These are phyloP conservation scores for Aplidium turbinatum DNA, from an alignment of 23 tunicate genomes.

Conservation along the genomic window DNA sequence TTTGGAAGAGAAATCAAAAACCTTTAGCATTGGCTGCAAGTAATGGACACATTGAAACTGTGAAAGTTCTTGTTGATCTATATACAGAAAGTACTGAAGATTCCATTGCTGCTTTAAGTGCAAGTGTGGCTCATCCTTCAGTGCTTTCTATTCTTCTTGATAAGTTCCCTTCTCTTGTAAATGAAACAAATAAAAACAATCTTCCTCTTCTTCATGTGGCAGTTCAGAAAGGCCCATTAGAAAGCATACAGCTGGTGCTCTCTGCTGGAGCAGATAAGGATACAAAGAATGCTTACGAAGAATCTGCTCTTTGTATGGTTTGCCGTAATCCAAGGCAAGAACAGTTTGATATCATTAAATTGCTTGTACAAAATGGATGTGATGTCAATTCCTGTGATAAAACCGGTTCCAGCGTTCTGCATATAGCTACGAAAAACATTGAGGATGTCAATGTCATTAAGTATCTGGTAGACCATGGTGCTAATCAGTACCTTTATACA, in stretches of 20 bases:
- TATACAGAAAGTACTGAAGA: background rate
- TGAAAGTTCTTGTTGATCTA: conserved; percentile 20
- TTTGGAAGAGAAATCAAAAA: conserved; percentile 7
- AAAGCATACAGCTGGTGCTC: conserved; percentile 18
- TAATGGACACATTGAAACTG: conserved; percentile 35
- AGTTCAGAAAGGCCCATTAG: conserved; percentile 20
- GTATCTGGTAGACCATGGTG: conserved; percentile 18
- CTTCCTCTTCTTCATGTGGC: conserved; percentile 27
- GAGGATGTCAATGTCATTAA: conserved; percentile 15
- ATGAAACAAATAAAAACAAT: background rate
- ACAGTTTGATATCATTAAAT: conserved; percentile 11
- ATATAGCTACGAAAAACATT: conserved; percentile 52
- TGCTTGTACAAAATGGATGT: conserved; percentile 23
- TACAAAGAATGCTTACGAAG: conserved; percentile 26
- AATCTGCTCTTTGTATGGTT: conserved; percentile 39
- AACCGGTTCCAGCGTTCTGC: conserved; percentile 42
- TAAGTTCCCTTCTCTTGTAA: conserved; percentile 4
- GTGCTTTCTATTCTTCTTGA: conserved; percentile 7
- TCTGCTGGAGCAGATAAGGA: conserved; percentile 8
- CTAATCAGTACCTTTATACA: no score
- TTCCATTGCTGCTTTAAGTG: background rate
- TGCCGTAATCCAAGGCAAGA: background rate
- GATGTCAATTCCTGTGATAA: conserved; percentile 50
- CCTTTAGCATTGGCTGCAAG: conserved; percentile 49
- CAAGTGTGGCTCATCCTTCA: conserved; percentile 13